Base-by-base conservation (phyloP, 2,888 invertebrate genomes). In the Periphyllus acericola region DNA sequence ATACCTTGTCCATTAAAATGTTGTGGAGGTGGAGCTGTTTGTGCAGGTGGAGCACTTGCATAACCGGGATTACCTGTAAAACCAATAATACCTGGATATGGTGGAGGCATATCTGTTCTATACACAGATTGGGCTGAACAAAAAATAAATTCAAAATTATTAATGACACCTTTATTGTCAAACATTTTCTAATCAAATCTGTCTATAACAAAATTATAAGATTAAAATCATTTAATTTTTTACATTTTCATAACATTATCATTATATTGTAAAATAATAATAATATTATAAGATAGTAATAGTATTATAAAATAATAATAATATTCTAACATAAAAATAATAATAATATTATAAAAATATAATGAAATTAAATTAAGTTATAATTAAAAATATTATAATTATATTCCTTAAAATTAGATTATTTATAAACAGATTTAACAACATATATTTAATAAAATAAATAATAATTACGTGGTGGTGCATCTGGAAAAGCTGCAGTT, bases 101-200 rank as follows among this genome's bases (percentile, higher is more conserved):
- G 98, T 79, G 98, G 98, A 46, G 98, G 98, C 91, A 94, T 96
- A 91, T 96, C 96, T 78, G 96, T 96, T 93, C 97, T 96, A 92
- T 95, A 98, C 46, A 98, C 98, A 36, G 95, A 94, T 92, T 96
- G 96, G 55, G 95, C 95, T 91, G 95, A 17, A 89, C 89, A 79
- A 34, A 74, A 72, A 78, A 83, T 25, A 72, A n/a, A n/a, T n/a
- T n/a, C n/a, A n/a, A 21, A 75, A 29, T 66, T 46, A 40, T 11
- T 40, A n/a, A 3, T 66, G 17, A 19, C 2, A 55, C 21, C 60
- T 60, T 68, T 66, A 21, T 83, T 40, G 19, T 34, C 17, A 34
- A 66, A 72, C n/a, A 40, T 32, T 36, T 46, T 79, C 79, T 40
- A 72, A 40, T 83, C 25, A 68, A 71, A 68, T 66, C 8, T 68